phyloP scores from a whole-genome alignment of 1,140 invertebrate species.

The Temnothorax curvispinosus region DNA sequence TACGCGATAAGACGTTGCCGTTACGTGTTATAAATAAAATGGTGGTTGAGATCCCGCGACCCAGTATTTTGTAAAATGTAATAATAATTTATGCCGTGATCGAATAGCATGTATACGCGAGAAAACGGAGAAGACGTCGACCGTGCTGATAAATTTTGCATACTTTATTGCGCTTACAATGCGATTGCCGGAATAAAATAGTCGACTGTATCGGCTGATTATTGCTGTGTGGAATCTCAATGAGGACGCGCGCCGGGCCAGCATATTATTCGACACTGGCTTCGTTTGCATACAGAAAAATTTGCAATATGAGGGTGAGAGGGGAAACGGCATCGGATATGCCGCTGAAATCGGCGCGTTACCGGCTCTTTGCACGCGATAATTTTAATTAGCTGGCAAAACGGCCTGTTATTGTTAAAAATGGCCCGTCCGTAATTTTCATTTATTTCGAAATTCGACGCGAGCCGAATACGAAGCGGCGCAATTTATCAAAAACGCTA shows the following conservation, averaged over 20 bases:
- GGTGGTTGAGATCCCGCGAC: not conserved
- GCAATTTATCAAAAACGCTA: conserved; percentile 26
- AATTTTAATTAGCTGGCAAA: conserved; percentile 52
- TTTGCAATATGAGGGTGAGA: not conserved
- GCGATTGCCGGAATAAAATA: conserved; percentile 67
- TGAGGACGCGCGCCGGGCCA: conserved; percentile 48
- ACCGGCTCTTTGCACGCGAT: conserved; percentile 46
- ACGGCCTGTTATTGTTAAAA: conserved; percentile 50
- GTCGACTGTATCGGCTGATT: conserved; percentile 70
- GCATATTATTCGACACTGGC: conserved; percentile 36
- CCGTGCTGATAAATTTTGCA: conserved; percentile 77
- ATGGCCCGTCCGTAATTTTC: conserved; percentile 22
- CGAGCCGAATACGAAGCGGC: conserved; percentile 11
- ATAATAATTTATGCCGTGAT: conserved; percentile 74
- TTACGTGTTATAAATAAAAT: conserved; percentile 16
- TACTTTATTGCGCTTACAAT: conserved; percentile 78
- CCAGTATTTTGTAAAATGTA: conserved; percentile 58
- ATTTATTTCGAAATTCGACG: conserved; percentile 34
- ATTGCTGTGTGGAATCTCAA: conserved; percentile 75
- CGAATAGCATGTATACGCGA: conserved; percentile 64
- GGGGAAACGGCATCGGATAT: not conserved
- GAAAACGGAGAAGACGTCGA: conserved; percentile 3
- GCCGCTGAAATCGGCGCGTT: conserved; percentile 35
- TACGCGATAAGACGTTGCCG: conserved; percentile 35
- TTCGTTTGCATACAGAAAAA: conserved; percentile 58